A percentile compares a stretch with the other conserved stretches of the same genome.
Evolutionary conservation across 1,140 invertebrate genomes (phyloP).

Genomic region (Rhopalosiphum padi): DNA sequence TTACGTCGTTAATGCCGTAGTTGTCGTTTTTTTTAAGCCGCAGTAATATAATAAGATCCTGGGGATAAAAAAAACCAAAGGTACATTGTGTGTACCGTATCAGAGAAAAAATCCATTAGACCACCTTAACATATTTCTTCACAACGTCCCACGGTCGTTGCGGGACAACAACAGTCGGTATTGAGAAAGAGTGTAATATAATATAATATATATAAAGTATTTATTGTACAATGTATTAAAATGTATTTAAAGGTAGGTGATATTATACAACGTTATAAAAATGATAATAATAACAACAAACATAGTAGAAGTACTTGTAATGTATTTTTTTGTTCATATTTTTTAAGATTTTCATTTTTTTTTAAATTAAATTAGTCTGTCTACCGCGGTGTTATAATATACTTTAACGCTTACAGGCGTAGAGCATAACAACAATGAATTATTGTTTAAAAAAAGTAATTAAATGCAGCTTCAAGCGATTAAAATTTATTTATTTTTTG

Average conservation of each 20-base stretch:
- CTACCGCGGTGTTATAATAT: background rate
- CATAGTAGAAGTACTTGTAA: background rate
- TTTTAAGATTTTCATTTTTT: background rate
- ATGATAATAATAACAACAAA: background rate
- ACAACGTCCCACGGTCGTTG: constrained; percentile 46
- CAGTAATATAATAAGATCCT: constrained; percentile 40
- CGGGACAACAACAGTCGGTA: constrained; percentile 40
- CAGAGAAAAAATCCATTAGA: constrained; percentile 46
- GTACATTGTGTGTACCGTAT: constrained; percentile 32
- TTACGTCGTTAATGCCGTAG: constrained; percentile 15
- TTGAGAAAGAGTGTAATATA: constrained; percentile 42
- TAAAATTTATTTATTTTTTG: constrained; percentile 24
- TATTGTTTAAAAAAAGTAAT: constrained; percentile 40
- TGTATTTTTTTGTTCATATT: background rate
- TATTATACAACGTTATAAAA: constrained; percentile 15
- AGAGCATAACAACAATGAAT: constrained; percentile 12
- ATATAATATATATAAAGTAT: background rate
- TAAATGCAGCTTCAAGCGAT: constrained; percentile 14
- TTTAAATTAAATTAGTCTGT: background rate
- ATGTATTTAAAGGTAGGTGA: constrained; percentile 15
- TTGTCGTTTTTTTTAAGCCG: constrained; percentile 36
- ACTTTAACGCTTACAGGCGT: background rate
- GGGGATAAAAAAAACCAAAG: constrained; percentile 47
- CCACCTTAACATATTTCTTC: constrained; percentile 51
- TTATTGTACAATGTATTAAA: constrained; percentile 22